Evolutionary conservation across 2,888 invertebrate species (phyloP), one percentile per base, ranked within the genome.

Genomic region (Hemicrepidius hirtus): DNA sequence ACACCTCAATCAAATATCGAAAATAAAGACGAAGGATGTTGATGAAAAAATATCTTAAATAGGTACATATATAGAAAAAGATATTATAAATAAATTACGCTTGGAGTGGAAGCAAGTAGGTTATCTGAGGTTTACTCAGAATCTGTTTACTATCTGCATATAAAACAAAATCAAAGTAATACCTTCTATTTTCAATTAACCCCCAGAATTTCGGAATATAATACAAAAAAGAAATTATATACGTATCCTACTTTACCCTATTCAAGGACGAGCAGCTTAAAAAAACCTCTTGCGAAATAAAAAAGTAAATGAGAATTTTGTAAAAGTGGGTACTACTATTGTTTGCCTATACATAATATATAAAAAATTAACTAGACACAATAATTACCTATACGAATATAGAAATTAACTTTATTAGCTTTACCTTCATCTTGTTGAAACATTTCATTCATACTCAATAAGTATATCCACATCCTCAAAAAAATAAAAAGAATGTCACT

Each of bases 41-140:
- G 37, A 67, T 66, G 12, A 67, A 46, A n/a, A 41, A 55, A 40
- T 28, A 21, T 66, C 55, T 66, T 49, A 49, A 1, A 20, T 46
- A 9, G 5, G 4, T 20, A 6, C 0, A n/a, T n/a, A n/a, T n/a
- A n/a, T 46, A 18, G 4, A 9, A 3, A 9, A 46, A 18, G 20
- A 10, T 46, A 13, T 13, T 41, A 41, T 16, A 41, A 41, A 41
- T 41, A 3, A 2, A 16, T 41, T 13, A 13, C n/a, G 40, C 40
- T 41, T 5, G 2, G 40, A 13, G 40, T 41, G 6, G 40, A 41
- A 41, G 40, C 40, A 13, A 41, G 37, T 37, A 37, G 37, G n/a
- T 37, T 37, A 12, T 2, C 10, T 37, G 40, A 41, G 40, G 40
- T 41, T 16, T 41, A 5, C 13, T 41, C 16, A 41, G 6, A 2